Conservation (phyloP, 2,797 vertebrate genomes). For the Urosaurus nigricauda region DNA sequence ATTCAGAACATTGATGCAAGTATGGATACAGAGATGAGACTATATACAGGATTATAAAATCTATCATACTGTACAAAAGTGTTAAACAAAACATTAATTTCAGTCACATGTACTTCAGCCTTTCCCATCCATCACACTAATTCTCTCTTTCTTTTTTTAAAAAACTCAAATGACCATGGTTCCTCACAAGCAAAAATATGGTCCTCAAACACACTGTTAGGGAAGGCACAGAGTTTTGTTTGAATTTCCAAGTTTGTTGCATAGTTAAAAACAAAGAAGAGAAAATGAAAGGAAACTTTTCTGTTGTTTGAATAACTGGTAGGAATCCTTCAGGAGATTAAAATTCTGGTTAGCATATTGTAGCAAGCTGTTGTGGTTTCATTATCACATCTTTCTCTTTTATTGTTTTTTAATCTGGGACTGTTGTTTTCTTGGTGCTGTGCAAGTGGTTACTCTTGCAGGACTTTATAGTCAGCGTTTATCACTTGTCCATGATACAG, state of each 20-base stretch:
- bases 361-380: not conserved
- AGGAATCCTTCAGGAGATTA: not conserved
- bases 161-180: too few species aligned
- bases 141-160: too few species aligned
- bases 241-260: too few species aligned
- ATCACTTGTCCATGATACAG: constrained; percentile 19
- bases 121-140: too few species aligned
- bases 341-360: not conserved
- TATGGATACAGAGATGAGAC: not conserved
- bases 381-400: constrained; percentile 14
- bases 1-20: not conserved
- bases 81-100: too few species aligned
- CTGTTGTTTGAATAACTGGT: not conserved
- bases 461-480: constrained; percentile 42
- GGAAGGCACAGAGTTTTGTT: too few species aligned
- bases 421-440: constrained; percentile 19
- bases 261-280: not conserved
- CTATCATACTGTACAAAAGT: not conserved
- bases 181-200: not conserved
- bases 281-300: not conserved
- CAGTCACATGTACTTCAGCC: too few species aligned
- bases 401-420: constrained; percentile 19
- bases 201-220: too few species aligned
- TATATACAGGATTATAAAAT: not conserved
- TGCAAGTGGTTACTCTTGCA: constrained; percentile 34